A percentile compares a stretch with the other conserved stretches of the same genome.
Conservation (phyloP, 2,888 invertebrate genomes). For the Lutraria lutraria region DNA sequence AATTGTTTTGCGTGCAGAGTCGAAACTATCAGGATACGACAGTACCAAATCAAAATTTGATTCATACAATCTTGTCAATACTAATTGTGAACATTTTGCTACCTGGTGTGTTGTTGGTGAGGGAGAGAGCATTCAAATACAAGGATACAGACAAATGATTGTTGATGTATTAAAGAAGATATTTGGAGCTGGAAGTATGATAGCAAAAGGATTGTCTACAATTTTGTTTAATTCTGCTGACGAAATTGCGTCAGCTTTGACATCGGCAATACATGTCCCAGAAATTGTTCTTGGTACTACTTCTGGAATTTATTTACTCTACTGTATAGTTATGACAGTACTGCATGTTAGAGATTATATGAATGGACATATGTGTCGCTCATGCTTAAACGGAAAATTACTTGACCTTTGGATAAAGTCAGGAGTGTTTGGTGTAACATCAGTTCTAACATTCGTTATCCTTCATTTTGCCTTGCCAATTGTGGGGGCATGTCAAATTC, state of each 20-base stretch:
- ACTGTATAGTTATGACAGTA: constrained; percentile 38
- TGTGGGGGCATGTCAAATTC: constrained; percentile 9
- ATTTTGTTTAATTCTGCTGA: constrained; percentile 27
- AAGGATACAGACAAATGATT: neutral
- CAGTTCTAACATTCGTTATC: constrained; percentile 31
- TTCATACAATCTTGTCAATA: constrained; percentile 12
- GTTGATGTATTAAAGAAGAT: neutral
- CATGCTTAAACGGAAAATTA: constrained; percentile 37
- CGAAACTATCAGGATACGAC: neutral
- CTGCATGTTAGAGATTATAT: constrained; percentile 14
- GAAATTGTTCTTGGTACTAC: constrained; percentile 19
- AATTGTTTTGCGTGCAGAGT: constrained; percentile 37
- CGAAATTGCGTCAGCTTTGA: constrained; percentile 29
- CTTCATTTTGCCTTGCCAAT: constrained; percentile 29
- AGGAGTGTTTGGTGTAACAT: constrained; percentile 37
- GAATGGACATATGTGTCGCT: constrained; percentile 25
- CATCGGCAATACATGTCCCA: neutral
- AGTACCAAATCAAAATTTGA: neutral
- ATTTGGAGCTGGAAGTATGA: constrained; percentile 2
- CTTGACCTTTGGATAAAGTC: constrained; percentile 44
- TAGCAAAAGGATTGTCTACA: neutral
- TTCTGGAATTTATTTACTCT: constrained; percentile 11
- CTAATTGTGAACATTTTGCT: constrained; percentile 42
- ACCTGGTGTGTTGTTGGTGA: constrained; percentile 47
- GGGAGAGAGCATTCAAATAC: constrained; percentile 34